Evolutionary conservation across 92 coral and sea anemone genomes (phyloP).

Genomic region (Anthopleura xanthogrammica): DNA sequence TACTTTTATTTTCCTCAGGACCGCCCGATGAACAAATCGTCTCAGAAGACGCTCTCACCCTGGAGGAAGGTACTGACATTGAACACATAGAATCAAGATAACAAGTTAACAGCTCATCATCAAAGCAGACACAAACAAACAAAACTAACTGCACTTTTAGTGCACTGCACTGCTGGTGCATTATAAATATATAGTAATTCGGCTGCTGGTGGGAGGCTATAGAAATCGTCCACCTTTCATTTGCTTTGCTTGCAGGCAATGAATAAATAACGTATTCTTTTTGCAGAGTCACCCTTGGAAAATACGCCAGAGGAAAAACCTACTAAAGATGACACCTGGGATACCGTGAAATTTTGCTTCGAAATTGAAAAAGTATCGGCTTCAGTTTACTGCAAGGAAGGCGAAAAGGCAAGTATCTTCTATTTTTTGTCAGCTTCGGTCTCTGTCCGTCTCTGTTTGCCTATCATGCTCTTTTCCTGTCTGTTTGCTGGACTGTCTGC

Average conservation of each 20-base stretch:
- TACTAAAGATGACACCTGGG: constrained; percentile 65
- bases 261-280: not conserved
- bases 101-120: too few relatives aligned
- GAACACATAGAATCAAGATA: not conserved
- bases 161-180: too few relatives aligned
- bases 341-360: constrained; percentile 79
- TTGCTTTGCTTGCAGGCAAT: too few relatives aligned
- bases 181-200: too few relatives aligned
- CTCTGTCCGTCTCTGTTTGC: not conserved
- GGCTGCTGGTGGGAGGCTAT: too few relatives aligned
- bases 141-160: too few relatives aligned
- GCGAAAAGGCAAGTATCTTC: constrained; percentile 9
- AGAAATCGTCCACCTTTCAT: too few relatives aligned
- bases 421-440: too few relatives aligned
- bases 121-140: too few relatives aligned
- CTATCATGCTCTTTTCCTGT: not conserved
- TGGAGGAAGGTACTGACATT: constrained; percentile 19
- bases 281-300: constrained; percentile 17
- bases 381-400: constrained; percentile 71
- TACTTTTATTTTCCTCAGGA: not conserved
- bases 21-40: not conserved
- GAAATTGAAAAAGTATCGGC: constrained; percentile 89
- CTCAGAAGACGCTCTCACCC: constrained; percentile 11
- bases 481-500: not conserved
- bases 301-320: constrained; percentile 28